Evolutionary conservation across 1,140 invertebrate species (phyloP).

Genomic region (Drosophila sulfurigaster): DNA sequence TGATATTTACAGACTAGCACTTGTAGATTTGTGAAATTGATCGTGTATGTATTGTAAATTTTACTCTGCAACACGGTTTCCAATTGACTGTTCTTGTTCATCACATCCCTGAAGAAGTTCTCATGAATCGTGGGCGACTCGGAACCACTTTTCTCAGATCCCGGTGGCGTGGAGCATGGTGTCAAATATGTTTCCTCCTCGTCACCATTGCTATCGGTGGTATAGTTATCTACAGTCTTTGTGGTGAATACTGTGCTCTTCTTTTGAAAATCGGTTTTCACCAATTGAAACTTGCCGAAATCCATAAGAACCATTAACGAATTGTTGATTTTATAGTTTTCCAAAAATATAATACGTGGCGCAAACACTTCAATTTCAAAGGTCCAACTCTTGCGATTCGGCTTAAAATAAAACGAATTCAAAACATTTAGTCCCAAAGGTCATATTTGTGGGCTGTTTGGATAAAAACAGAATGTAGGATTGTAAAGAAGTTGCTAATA

Average conservation of each 20-base stretch:
- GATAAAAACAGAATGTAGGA: constrained; percentile 15
- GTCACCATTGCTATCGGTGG: constrained; percentile 68
- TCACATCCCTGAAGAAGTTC: constrained; percentile 43
- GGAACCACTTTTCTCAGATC: constrained; percentile 88
- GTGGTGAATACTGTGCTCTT: constrained; percentile 43
- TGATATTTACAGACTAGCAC: constrained; percentile 94
- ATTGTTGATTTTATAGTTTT: constrained; percentile 91
- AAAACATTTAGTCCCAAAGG: constrained; percentile 1
- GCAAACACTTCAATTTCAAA: constrained; percentile 96
- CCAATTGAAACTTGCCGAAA: constrained; percentile 92
- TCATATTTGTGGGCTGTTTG: constrained; percentile 5
- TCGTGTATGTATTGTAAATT: constrained; percentile 93
- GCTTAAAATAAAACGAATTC: constrained; percentile 76
- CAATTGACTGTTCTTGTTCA: constrained; percentile 85
- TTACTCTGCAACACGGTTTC: constrained; percentile 90
- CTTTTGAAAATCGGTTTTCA: constrained; percentile 86
- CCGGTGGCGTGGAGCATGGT: constrained; percentile 96
- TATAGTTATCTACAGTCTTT: constrained; percentile 33
- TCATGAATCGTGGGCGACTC: constrained; percentile 78
- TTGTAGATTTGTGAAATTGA: constrained; percentile 94
- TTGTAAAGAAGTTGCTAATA: constrained; percentile 2
- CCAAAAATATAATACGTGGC: constrained; percentile 95
- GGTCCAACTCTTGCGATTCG: constrained; percentile 92
- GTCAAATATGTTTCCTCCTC: constrained; percentile 93
- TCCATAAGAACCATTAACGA: constrained; percentile 93